Evolutionary conservation across 2,797 vertebrate species (phyloP).

Genomic region (Myotis pilosus): DNA sequence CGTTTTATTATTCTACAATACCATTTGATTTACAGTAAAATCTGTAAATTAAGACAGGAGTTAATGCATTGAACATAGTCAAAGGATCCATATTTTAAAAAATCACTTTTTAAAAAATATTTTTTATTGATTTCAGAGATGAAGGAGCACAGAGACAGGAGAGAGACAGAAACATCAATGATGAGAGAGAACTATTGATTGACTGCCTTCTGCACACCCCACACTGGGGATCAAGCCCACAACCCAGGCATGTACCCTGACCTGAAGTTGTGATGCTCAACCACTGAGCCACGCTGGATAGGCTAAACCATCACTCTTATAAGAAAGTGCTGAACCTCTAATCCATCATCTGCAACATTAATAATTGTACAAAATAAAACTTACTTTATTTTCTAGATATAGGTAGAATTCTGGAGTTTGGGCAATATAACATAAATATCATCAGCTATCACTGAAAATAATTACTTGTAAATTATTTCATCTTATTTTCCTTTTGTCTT

Average conservation of each 20-base stretch:
- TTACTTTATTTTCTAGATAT: not conserved
- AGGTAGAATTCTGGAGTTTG: not conserved
- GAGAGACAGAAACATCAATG: too few relatives aligned
- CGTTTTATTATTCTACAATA: not conserved
- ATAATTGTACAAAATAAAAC: not conserved
- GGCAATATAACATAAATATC: not conserved
- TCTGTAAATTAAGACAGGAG: not conserved
- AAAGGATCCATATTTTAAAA: not conserved
- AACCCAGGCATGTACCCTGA: too few relatives aligned
- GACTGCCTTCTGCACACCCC: too few relatives aligned
- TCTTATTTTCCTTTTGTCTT: slow-evolving; percentile 18
- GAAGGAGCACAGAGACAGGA: too few relatives aligned
- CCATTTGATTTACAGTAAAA: not conserved
- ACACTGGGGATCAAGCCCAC: too few relatives aligned
- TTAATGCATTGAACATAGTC: not conserved
- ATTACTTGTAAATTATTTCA: not conserved
- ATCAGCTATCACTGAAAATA: not conserved
- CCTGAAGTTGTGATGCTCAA: too few relatives aligned
- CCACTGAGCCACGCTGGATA: too few relatives aligned
- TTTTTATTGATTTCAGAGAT: too few relatives aligned
- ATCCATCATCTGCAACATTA: not conserved
- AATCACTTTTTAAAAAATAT: too few relatives aligned
- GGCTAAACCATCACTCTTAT: not conserved
- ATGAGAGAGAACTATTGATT: too few relatives aligned
- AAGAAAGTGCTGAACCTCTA: not conserved